phyloP scores from a whole-genome alignment of 2,888 invertebrate species.

The Synanthedon andrenaeformis region DNA sequence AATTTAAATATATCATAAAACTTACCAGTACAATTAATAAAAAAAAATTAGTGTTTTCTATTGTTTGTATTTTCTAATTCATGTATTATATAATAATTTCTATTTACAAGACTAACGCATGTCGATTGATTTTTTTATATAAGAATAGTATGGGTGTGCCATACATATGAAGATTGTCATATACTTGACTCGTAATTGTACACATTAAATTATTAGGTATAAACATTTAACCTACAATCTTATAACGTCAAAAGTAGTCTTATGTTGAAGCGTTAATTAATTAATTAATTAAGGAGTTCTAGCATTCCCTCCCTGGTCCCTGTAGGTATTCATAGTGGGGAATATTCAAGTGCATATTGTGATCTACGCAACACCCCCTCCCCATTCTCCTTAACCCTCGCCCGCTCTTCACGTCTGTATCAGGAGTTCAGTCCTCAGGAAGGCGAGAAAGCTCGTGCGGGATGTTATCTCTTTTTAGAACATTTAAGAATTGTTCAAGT shows the following conservation, averaged over 20 bases:
- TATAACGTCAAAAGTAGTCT: too few species aligned
- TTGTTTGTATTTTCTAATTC: neutral
- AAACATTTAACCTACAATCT: too few species aligned
- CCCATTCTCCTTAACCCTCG: slow-evolving; percentile 14
- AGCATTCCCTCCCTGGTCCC: slow-evolving; percentile 37
- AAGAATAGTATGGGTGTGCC: too few species aligned
- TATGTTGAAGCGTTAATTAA: slow-evolving; percentile 11
- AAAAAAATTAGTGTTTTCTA: neutral
- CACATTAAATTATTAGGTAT: too few species aligned
- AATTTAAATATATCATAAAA: neutral
- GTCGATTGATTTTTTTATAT: too few species aligned
- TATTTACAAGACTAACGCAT: too few species aligned
- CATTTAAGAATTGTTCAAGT: too few species aligned
- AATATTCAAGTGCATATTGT: slow-evolving; percentile 70
- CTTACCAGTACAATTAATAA: neutral
- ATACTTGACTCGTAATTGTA: too few species aligned
- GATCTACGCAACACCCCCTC: slow-evolving; percentile 43
- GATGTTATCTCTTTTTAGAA: too few species aligned
- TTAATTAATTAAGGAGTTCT: slow-evolving; percentile 37
- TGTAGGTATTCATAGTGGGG: slow-evolving; percentile 57
- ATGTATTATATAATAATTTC: too few species aligned
- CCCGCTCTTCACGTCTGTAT: slow-evolving; percentile 57
- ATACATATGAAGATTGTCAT: neutral
- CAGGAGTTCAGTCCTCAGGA: slow-evolving; percentile 52
- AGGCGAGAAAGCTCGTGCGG: slow-evolving; percentile 26